Conservation (phyloP, 2,888 invertebrate genomes). For the Drosophila greeni region DNA sequence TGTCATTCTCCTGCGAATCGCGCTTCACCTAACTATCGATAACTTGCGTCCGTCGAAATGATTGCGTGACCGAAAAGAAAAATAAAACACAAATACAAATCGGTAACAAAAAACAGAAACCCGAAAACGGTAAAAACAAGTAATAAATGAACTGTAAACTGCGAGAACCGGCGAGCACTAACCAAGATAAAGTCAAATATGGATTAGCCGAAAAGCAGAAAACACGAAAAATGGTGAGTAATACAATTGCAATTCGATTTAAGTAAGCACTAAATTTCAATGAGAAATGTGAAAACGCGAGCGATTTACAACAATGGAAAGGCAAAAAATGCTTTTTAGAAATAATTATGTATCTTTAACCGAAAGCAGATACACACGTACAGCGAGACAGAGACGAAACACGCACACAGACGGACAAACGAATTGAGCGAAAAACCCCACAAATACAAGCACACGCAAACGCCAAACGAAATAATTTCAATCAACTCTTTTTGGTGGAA, state of each 20-base stretch:
- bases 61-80: slow-evolving; percentile 39
- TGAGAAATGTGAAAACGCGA: slow-evolving; percentile 71
- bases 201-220: slow-evolving; percentile 29
- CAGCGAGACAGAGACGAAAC: slow-evolving; percentile 24
- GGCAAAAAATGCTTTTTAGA: slow-evolving; percentile 78
- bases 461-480: slow-evolving; percentile 66
- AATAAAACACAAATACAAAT: slow-evolving; percentile 19
- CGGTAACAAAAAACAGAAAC: slow-evolving; percentile 7
- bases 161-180: slow-evolving; percentile 21
- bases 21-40: slow-evolving; percentile 66
- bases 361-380: slow-evolving; percentile 55
- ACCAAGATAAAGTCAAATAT: slow-evolving; percentile 27
- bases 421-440: slow-evolving; percentile 41
- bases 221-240: slow-evolving; percentile 25
- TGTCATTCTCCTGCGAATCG: slow-evolving; percentile 67
- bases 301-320: slow-evolving; percentile 75
- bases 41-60: slow-evolving; percentile 44
- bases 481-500: slow-evolving; percentile 66
- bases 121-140: slow-evolving; percentile 2
- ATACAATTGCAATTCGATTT: background rate
- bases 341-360: slow-evolving; percentile 76
- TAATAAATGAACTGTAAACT: slow-evolving; percentile 31
- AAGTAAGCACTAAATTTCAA: slow-evolving; percentile 24
- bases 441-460: slow-evolving; percentile 29
- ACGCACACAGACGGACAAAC: slow-evolving; percentile 35